Base-by-base conservation (phyloP, 2,113 vertebrate genomes). In the Alligator sinensis region DNA sequence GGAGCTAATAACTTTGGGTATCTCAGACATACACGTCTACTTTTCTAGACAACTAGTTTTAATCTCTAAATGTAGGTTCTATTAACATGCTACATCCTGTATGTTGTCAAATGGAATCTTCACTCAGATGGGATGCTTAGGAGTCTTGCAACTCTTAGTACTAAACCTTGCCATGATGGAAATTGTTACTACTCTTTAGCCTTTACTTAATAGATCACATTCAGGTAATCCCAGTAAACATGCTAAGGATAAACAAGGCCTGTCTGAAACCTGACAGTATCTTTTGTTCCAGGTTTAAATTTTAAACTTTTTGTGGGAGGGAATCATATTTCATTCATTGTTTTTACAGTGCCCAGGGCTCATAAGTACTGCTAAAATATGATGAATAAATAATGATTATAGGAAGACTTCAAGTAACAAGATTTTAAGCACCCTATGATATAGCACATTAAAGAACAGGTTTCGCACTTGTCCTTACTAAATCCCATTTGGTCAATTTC, bases 41-140 rank as follows among this genome's bases (percentile, higher is more conserved):
- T 91, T 91, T 96, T 97, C n/a, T 79, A 95, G 58, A 82, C 59
- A 38, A 83, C 78, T 96, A 88, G 17, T 88, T 95, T 96, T 96
- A 94, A 97, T 92, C 28, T 62, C 5, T 54, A 90, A 58, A 77
- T 77, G 30, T 74, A 30, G 66, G 75, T 91, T 88, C 80, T 2
- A 91, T 75, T 91, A 9, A 91, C 84, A 68, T 10, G 0, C 57
- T 84, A 86, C 90, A 91, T 88, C 78, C 76, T 86, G 28, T 62
- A 59, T 34, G 63, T 88, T 89, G 88, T 80, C 91, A 92, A 94
- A 13, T 22, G 21, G 84, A 78, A 80, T 72, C 25, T 92, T 96
- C 76, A 87, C 79, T 87, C 16, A 91, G 61, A 94, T 2, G 10
- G 30, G 9, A 38, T 89, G 88, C 88, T 66, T 76, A 3, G 1